phyloP scores from a whole-genome alignment of 2,888 invertebrate species.

The Mesorhabditis belari region DNA sequence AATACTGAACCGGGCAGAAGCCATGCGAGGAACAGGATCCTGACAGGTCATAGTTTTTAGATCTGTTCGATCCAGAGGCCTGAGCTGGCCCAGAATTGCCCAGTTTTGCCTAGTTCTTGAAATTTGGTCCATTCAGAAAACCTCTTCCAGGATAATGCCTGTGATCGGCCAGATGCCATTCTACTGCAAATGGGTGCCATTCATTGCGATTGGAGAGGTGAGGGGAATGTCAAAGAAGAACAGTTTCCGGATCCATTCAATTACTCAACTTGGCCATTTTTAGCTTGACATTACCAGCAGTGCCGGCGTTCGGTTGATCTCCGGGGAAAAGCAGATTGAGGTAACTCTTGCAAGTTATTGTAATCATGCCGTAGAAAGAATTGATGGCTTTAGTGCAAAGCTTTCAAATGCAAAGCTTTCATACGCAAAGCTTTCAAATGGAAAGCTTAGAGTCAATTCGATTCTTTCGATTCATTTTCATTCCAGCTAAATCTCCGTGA shows the following conservation, averaged over 20 bases:
- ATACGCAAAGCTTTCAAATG: no score
- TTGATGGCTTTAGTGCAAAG: no score
- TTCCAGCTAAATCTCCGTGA: neutral
- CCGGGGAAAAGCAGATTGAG: neutral
- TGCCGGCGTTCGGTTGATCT: neutral
- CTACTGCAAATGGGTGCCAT: conserved; percentile 35
- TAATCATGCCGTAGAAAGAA: no score
- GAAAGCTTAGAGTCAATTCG: neutral
- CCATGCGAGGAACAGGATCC: no score
- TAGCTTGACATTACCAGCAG: neutral
- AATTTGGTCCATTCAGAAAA: neutral
- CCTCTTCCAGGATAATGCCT: conserved; percentile 11
- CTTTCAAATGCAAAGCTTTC: no score
- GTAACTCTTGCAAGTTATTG: no score
- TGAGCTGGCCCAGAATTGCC: neutral
- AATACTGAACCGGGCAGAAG: no score
- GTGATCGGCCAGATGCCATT: conserved; percentile 25
- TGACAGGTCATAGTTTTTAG: no score
- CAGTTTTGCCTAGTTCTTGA: neutral
- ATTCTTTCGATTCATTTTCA: neutral
- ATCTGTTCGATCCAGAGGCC: no score
- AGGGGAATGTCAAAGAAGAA: no score
- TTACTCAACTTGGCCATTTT: neutral
- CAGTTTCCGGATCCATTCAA: no score
- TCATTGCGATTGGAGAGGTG: conserved; percentile 20